These are phyloP conservation scores for Clivina fossor DNA, from an alignment of 2,888 invertebrate species.

Conservation along the genomic window DNA sequence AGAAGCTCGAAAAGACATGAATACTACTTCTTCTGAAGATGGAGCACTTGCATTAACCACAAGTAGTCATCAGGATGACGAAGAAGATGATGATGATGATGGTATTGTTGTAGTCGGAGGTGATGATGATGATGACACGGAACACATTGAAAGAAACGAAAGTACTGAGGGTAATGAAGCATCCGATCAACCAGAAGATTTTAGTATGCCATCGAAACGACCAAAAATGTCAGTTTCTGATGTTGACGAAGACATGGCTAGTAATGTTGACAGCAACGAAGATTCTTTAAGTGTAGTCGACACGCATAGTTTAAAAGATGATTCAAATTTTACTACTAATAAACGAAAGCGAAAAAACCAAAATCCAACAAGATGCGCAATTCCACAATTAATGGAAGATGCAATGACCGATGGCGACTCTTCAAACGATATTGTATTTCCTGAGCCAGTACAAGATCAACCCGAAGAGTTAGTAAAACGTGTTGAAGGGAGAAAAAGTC, in stretches of 20 bases:
- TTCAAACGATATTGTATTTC: slow-evolving; percentile 58
- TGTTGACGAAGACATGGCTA: slow-evolving; percentile 58
- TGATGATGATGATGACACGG: slow-evolving; percentile 62
- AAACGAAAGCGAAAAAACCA: slow-evolving; percentile 86
- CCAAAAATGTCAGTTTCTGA: slow-evolving; percentile 60
- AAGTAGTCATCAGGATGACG: slow-evolving; percentile 47
- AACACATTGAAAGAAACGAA: slow-evolving; percentile 50
- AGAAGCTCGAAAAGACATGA: slow-evolving; percentile 50
- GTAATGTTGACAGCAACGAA: slow-evolving; percentile 68
- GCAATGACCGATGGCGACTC: slow-evolving; percentile 63
- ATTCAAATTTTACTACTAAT: slow-evolving; percentile 62
- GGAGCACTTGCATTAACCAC: slow-evolving; percentile 45
- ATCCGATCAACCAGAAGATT: slow-evolving; percentile 67
- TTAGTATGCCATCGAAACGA: slow-evolving; percentile 67
- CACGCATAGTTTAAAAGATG: slow-evolving; percentile 59
- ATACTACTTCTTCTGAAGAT: slow-evolving; percentile 46
- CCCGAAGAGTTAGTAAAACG: slow-evolving; percentile 37
- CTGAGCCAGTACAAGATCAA: slow-evolving; percentile 43
- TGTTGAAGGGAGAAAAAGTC: slow-evolving; percentile 36
- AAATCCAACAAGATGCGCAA: slow-evolving; percentile 81
- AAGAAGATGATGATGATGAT: slow-evolving; percentile 69
- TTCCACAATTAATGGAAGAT: slow-evolving; percentile 58
- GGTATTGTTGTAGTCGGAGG: slow-evolving; percentile 79
- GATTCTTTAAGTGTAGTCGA: slow-evolving; percentile 61
- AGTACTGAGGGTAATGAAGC: slow-evolving; percentile 51